These are phyloP conservation scores for Liasis olivaceus DNA, from an alignment of 2,797 vertebrate genomes.

Conservation along the genomic window DNA sequence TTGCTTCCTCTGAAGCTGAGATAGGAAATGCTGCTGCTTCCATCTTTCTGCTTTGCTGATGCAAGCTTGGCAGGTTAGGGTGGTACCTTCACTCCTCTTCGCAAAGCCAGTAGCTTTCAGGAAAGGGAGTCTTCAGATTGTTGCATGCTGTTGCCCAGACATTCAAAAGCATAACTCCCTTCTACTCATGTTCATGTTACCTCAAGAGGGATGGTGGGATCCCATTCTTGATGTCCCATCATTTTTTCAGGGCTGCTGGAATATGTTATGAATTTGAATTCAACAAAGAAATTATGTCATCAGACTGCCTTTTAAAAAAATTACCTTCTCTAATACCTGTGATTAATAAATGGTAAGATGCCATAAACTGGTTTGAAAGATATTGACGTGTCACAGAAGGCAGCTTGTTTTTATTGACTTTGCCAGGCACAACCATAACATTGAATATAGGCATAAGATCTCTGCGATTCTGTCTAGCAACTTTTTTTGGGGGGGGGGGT, in stretches of 20 bases:
- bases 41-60: background rate
- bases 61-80: background rate
- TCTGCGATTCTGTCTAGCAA: slow-evolving; percentile 49
- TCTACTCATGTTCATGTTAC: background rate
- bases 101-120: background rate
- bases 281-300: background rate
- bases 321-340: background rate
- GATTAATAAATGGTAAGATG: slow-evolving; percentile 47
- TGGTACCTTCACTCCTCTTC: background rate
- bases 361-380: slow-evolving; percentile 68
- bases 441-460: slow-evolving; percentile 30
- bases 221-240: background rate
- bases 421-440: slow-evolving; percentile 60
- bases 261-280: background rate
- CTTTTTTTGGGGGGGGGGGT: background rate
- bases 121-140: background rate
- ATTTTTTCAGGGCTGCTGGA: background rate
- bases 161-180: background rate
- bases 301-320: background rate
- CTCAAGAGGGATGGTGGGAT: background rate
- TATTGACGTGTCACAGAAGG: slow-evolving; percentile 60
- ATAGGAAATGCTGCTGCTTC: background rate
- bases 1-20: background rate
- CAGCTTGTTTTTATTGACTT: slow-evolving; percentile 59
- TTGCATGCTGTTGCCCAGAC: background rate